A percentile compares a stretch with the other conserved stretches of the same genome.
These are phyloP conservation scores for Dicyrtoma fusca DNA, from an alignment of 2,888 invertebrate species.

Conservation along the genomic window DNA sequence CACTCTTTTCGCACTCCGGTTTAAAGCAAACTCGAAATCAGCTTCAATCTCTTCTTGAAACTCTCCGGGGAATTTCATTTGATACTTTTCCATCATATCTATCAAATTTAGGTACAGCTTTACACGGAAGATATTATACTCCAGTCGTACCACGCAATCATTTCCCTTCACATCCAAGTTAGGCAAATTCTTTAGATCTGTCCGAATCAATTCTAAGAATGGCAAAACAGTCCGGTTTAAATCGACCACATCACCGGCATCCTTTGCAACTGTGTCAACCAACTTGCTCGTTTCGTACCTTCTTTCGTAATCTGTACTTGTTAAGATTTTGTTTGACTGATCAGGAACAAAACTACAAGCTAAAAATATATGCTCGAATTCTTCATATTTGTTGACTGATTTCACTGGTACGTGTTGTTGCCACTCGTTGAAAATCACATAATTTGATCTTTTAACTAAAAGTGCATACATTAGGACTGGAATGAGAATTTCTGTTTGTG, in stretches of 20 bases:
- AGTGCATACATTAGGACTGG: conserved; percentile 45
- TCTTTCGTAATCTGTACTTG: background rate
- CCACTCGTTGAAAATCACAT: conserved; percentile 41
- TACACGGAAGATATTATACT: conserved; percentile 35
- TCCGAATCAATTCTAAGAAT: conserved; percentile 25
- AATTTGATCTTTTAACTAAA: conserved; percentile 45
- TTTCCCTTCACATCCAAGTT: conserved; percentile 11
- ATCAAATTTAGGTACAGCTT: conserved; percentile 28
- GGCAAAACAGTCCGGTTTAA: background rate
- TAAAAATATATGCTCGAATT: conserved; percentile 45
- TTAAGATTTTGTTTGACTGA: background rate
- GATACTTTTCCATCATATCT: background rate
- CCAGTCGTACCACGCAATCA: conserved; percentile 37
- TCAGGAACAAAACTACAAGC: conserved; percentile 39
- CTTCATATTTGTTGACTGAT: conserved; percentile 26
- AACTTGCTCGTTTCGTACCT: too few relatives aligned
- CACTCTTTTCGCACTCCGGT: background rate
- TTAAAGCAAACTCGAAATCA: conserved; percentile 38
- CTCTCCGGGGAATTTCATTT: conserved; percentile 1
- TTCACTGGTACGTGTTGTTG: background rate
- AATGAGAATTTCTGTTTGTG: conserved; percentile 31
- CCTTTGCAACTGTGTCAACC: background rate
- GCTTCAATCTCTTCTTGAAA: conserved; percentile 42
- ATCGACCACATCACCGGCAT: background rate
- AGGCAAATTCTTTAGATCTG: conserved; percentile 38